A percentile compares a stretch with the other conserved stretches of the same genome.
These are phyloP conservation scores for Ceyx margarethae DNA, from an alignment of 2,113 vertebrate species.

Conservation along the genomic window DNA sequence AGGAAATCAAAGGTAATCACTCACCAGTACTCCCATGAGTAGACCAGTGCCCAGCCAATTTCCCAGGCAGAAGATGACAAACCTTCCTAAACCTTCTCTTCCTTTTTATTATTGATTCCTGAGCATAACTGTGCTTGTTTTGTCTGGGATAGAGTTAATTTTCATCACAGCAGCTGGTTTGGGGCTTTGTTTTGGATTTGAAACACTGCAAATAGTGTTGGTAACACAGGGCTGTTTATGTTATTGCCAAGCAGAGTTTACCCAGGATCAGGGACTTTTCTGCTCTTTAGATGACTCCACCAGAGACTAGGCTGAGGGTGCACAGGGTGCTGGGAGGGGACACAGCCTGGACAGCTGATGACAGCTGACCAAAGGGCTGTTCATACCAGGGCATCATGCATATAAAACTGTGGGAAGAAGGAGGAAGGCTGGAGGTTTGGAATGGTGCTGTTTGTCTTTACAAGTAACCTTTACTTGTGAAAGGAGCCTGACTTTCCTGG, in stretches of 20 bases:
- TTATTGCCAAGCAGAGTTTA: not conserved
- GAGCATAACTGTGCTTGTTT: not conserved
- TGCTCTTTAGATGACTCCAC: no score
- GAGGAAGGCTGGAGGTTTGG: not conserved
- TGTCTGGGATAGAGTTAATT: not conserved
- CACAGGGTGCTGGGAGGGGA: not conserved
- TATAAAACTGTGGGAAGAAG: not conserved
- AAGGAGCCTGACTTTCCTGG: not conserved
- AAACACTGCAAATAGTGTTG: not conserved
- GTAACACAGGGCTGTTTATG: not conserved
- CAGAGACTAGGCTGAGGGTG: rapidly evolving
- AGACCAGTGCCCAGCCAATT: not conserved
- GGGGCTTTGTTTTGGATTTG: not conserved
- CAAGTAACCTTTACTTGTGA: rapidly evolving
- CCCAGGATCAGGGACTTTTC: not conserved
- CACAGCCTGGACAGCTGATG: not conserved
- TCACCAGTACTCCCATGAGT: not conserved
- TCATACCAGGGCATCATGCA: not conserved
- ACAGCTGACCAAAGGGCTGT: not conserved
- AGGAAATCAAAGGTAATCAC: not conserved
- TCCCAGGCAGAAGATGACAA: not conserved
- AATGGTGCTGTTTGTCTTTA: not conserved
- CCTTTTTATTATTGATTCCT: not conserved
- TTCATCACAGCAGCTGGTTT: not conserved
- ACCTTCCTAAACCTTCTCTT: not conserved